Evolutionary conservation across 2,888 invertebrate genomes (phyloP).

Genomic region (Drosophila planitibia): DNA sequence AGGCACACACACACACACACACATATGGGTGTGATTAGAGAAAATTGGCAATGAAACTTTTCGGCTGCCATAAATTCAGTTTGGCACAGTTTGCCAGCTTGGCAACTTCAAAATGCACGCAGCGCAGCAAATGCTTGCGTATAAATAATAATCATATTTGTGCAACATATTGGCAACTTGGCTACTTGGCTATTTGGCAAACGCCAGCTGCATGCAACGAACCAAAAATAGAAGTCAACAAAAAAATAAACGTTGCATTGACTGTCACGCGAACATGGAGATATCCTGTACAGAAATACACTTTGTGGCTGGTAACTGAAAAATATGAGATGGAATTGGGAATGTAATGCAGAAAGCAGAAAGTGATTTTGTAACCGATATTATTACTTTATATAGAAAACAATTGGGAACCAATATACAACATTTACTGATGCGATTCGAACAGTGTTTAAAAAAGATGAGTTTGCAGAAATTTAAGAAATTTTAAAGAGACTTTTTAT

Average conservation of each 20-base stretch:
- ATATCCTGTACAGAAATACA: background rate
- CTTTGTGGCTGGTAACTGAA: background rate
- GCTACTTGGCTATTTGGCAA: conserved; percentile 55
- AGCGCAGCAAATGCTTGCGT: conserved; percentile 32
- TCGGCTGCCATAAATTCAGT: conserved; percentile 69
- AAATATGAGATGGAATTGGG: background rate
- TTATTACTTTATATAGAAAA: background rate
- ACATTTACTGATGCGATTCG: background rate
- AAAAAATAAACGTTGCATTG: background rate
- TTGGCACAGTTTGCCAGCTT: conserved; percentile 71
- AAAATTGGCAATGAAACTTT: conserved; percentile 78
- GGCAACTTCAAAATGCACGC: conserved; percentile 33
- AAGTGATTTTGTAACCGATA: background rate
- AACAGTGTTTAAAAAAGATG: background rate
- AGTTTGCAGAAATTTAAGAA: background rate
- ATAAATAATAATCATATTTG: conserved; percentile 73
- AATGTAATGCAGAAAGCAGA: background rate
- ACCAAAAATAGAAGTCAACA: conserved; percentile 31
- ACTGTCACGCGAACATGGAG: background rate
- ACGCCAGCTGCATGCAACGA: conserved; percentile 53
- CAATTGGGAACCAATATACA: background rate
- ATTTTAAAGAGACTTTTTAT: background rate
- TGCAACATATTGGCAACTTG: conserved; percentile 76
- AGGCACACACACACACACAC: background rate
- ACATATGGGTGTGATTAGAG: background rate